Percentiles rank a stretch among this genome's conserved stretches.
These are phyloP conservation scores for Sweltsa coloradensis DNA, from an alignment of 1,140 invertebrate genomes.

Conservation along the genomic window DNA sequence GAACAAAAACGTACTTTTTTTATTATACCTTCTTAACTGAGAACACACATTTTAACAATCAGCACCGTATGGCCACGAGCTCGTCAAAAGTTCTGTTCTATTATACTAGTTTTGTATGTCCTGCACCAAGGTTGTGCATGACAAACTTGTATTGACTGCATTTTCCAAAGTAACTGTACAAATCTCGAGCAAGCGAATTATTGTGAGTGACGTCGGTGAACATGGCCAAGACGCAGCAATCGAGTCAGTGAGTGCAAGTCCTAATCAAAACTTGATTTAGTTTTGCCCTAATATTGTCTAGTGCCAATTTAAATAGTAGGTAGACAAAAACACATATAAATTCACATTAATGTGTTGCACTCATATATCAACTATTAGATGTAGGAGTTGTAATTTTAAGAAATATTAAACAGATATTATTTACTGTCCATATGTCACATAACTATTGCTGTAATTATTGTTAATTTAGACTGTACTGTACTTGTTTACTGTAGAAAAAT, in stretches of 20 bases:
- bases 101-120: background rate
- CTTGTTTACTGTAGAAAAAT: background rate
- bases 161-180: background rate
- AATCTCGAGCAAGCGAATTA: background rate
- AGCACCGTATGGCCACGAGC: background rate
- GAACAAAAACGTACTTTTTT: background rate
- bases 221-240: too few relatives aligned
- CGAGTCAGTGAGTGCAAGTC: conserved; percentile 6
- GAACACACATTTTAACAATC: background rate
- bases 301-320: conserved; percentile 12
- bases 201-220: conserved; percentile 4
- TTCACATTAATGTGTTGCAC: conserved; percentile 9
- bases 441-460: conserved; percentile 11
- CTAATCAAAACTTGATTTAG: conserved; percentile 5
- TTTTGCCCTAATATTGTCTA: conserved; percentile 9
- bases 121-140: background rate
- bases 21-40: background rate
- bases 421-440: conserved; percentile 8
- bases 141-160: background rate
- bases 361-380: conserved; percentile 9
- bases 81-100: background rate
- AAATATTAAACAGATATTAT: conserved; percentile 3
- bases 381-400: conserved; percentile 13
- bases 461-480: conserved; percentile 7
- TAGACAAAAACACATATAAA: conserved; percentile 5